A percentile compares a stretch with the other conserved stretches of the same genome.
Evolutionary conservation across 2,888 invertebrate genomes (phyloP).

Genomic region (Stenchaetothrips biformis): DNA sequence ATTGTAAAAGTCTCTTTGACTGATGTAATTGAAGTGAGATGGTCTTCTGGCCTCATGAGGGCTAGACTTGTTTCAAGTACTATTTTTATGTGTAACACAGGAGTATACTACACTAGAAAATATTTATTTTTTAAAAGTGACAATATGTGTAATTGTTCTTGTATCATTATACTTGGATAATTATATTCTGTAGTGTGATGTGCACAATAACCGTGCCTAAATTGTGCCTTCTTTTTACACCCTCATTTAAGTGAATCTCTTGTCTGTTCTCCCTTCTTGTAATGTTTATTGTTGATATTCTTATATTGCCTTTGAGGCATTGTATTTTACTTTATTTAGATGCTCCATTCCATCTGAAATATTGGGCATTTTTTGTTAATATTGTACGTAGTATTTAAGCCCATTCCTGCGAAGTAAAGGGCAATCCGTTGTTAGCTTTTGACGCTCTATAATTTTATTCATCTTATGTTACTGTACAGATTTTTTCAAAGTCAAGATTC

Average conservation of each 20-base stretch:
- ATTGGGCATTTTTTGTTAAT: neutral
- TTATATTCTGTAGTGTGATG: neutral
- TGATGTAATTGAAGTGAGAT: too few species aligned
- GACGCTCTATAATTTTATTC: too few species aligned
- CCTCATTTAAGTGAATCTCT: neutral
- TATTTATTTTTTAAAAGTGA: slow-evolving; percentile 13
- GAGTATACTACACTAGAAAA: neutral
- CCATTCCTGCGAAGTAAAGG: too few species aligned
- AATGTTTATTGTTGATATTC: neutral
- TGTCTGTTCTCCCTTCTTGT: neutral
- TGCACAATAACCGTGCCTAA: slow-evolving; percentile 1
- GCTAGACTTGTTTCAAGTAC: neutral
- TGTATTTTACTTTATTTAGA: neutral
- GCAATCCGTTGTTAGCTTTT: too few species aligned
- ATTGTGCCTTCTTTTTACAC: neutral
- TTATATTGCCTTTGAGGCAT: neutral
- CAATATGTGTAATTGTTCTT: neutral
- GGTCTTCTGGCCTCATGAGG: too few species aligned
- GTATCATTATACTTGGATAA: neutral
- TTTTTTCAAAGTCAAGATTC: too few species aligned
- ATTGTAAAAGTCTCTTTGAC: too few species aligned
- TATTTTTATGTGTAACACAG: neutral
- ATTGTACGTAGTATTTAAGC: too few species aligned
- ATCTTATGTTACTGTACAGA: too few species aligned
- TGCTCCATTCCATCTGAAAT: neutral